A percentile compares a stretch with the other conserved stretches of the same genome.
phyloP scores from a whole-genome alignment of 2,888 invertebrate species.

The Tenthredo scrophulariae region DNA sequence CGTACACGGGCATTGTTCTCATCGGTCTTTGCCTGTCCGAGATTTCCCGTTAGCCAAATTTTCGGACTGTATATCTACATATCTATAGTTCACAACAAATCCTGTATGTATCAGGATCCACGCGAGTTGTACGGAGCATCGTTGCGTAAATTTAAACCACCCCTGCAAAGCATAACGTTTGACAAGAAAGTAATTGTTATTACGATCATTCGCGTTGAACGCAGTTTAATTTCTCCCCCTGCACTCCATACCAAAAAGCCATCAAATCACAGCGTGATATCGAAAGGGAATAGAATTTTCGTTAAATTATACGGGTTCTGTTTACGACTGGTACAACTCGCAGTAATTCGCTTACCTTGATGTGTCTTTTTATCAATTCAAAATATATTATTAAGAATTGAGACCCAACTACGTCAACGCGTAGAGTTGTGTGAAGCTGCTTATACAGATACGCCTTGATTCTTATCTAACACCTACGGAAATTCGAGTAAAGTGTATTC shows the following conservation, averaged over 20 bases:
- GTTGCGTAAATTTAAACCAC: conserved; percentile 32
- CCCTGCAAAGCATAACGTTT: conserved; percentile 4
- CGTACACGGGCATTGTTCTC: background rate
- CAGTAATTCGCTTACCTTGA: background rate
- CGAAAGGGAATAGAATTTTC: conserved; percentile 30
- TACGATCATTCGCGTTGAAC: conserved; percentile 7
- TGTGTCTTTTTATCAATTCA: background rate
- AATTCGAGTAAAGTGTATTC: background rate
- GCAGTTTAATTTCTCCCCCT: conserved; percentile 13
- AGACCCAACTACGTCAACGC: background rate
- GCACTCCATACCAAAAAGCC: background rate
- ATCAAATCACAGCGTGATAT: conserved; percentile 31
- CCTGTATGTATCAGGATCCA: background rate
- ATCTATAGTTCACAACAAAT: background rate
- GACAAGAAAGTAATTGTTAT: conserved; percentile 28
- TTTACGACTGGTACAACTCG: background rate
- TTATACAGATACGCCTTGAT: background rate
- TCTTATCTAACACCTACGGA: background rate
- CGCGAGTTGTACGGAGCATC: background rate
- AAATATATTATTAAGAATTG: background rate
- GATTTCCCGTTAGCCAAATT: background rate
- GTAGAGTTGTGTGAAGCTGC: background rate
- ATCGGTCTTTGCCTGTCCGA: background rate
- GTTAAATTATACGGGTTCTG: conserved; percentile 29
- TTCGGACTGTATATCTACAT: background rate